phyloP scores from a whole-genome alignment of 2,888 invertebrate species.

The Eupithecia exiguata region DNA sequence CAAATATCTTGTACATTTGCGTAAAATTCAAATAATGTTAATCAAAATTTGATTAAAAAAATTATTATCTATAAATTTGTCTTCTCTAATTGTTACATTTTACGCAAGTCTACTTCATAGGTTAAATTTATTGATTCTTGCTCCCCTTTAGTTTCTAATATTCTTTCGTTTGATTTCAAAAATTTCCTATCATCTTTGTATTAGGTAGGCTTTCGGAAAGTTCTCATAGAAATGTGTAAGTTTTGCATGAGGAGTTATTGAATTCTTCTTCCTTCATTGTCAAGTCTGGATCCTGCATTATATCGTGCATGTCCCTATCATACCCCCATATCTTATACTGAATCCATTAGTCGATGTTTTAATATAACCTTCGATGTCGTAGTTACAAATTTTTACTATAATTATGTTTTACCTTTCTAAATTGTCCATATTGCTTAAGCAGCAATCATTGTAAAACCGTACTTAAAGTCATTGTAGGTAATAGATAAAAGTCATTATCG shows the following conservation, averaged over 20 bases:
- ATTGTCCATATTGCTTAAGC: conserved; percentile 49
- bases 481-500: conserved; percentile 49
- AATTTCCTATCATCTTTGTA: conserved; percentile 55
- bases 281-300: conserved; percentile 63
- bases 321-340: conserved; percentile 52
- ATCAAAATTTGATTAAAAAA: not conserved
- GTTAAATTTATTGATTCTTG: conserved; percentile 62
- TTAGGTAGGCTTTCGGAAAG: conserved; percentile 47
- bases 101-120: conserved; percentile 44
- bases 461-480: conserved; percentile 52
- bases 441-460: conserved; percentile 49
- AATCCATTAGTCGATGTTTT: conserved; percentile 59
- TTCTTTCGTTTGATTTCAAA: conserved; percentile 51
- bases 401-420: conserved; percentile 29
- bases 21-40: conserved; percentile 44
- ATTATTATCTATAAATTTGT: not conserved
- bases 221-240: conserved; percentile 50
- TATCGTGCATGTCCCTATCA: conserved; percentile 69
- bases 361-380: conserved; percentile 50
- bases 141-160: conserved; percentile 48
- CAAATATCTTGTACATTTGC: conserved; percentile 49
- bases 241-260: conserved; percentile 50
- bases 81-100: conserved; percentile 10
- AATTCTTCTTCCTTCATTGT: conserved; percentile 63
- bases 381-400: conserved; percentile 40